These are phyloP conservation scores for Prosopocoilus inquinatus DNA, from an alignment of 2,888 invertebrate genomes.

Conservation along the genomic window DNA sequence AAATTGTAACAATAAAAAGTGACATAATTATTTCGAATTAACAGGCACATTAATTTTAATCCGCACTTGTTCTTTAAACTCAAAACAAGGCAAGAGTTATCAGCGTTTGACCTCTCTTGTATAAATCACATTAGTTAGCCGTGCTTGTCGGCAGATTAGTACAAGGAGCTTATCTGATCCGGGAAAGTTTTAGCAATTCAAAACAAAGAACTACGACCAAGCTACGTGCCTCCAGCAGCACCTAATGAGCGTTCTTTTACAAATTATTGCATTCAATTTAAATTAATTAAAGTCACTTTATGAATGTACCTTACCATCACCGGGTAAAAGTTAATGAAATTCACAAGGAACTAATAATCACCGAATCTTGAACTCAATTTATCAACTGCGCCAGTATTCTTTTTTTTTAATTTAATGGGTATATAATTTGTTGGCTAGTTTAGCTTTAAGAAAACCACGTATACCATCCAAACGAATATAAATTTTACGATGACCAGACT, in stretches of 20 bases:
- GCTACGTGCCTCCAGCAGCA: conserved; percentile 2
- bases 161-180: conserved; percentile 4
- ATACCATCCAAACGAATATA: no score
- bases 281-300: conserved; percentile 9
- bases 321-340: not conserved
- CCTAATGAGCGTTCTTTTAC: conserved; percentile 6
- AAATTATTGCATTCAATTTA: conserved; percentile 7
- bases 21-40: not conserved
- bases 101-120: not conserved
- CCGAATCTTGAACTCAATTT: no score
- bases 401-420: no score
- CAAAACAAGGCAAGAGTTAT: not conserved
- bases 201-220: conserved; percentile 2
- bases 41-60: not conserved
- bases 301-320: conserved; percentile 4
- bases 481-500: no score
- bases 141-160: conserved; percentile 5
- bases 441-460: no score
- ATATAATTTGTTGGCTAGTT: no score
- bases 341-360: no score
- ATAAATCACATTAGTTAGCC: conserved; percentile 4
- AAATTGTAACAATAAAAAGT: no score
- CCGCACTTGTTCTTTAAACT: conserved; percentile 1
- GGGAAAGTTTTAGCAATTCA: conserved; percentile 8
- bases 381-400: no score